Percentiles rank a stretch among this genome's conserved stretches.
Evolutionary conservation across 2,797 vertebrate genomes (phyloP).

Genomic region (Sylvia borin): DNA sequence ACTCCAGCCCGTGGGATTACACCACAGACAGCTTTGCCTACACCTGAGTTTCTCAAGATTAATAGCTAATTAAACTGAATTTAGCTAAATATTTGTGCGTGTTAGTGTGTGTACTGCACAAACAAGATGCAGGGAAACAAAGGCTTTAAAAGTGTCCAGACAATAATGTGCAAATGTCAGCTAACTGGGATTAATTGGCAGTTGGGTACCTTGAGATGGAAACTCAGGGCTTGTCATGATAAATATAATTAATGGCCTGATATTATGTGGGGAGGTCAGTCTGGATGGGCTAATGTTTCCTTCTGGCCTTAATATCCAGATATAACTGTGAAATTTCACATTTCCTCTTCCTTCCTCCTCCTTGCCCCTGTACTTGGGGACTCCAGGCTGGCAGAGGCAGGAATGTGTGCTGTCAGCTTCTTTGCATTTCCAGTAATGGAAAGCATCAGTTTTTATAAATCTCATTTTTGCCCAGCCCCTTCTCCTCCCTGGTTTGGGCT

Average conservation of each 20-base stretch:
- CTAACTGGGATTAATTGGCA: conserved; percentile 61
- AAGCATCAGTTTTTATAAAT: conserved; percentile 69
- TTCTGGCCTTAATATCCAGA: conserved; percentile 34
- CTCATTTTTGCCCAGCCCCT: conserved; percentile 49
- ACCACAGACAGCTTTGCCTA: background rate
- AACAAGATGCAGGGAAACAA: conserved; percentile 12
- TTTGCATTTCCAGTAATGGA: conserved; percentile 65
- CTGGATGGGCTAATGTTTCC: conserved; percentile 22
- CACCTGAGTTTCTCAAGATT: background rate
- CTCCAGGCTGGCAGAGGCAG: conserved; percentile 68
- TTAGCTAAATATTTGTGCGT: background rate
- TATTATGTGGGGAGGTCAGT: conserved; percentile 36
- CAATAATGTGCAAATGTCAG: conserved; percentile 27
- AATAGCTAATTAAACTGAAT: conserved; percentile 30
- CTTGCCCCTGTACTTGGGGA: conserved; percentile 46
- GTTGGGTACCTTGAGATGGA: conserved; percentile 48
- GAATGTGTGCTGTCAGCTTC: conserved; percentile 54
- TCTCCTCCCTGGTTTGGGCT: conserved; percentile 33
- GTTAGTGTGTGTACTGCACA: background rate
- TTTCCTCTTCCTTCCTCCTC: conserved; percentile 56
- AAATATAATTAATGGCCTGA: conserved; percentile 58
- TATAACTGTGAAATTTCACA: conserved; percentile 37
- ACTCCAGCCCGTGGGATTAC: background rate
- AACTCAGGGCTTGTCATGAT: conserved; percentile 45
- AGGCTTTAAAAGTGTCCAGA: conserved; percentile 20